These are phyloP conservation scores for Dasysyrphus albostriatus DNA, from an alignment of 2,888 invertebrate species.

Conservation along the genomic window DNA sequence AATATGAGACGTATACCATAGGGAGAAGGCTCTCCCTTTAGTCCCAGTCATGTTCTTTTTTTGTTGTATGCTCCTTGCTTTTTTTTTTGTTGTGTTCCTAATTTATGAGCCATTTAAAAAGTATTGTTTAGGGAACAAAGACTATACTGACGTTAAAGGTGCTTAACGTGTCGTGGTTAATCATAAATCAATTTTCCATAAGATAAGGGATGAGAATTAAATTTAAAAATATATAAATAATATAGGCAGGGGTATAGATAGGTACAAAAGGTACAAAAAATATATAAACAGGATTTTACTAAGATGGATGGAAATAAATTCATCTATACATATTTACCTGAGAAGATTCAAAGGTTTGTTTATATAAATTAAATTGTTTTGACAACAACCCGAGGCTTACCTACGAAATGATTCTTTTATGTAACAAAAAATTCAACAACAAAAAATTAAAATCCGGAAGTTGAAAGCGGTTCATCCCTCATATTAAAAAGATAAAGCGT, in stretches of 20 bases:
- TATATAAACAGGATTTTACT: slow-evolving; percentile 38
- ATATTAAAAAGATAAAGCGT: slow-evolving; percentile 13
- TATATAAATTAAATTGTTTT: slow-evolving; percentile 53
- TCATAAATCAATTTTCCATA: slow-evolving; percentile 72
- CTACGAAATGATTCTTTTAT: slow-evolving; percentile 28
- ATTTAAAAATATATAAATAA: not conserved
- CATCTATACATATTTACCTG: slow-evolving; percentile 10
- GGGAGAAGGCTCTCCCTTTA: slow-evolving; percentile 15
- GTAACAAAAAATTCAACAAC: too few relatives aligned
- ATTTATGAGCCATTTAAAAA: slow-evolving; percentile 59
- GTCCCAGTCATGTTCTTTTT: not conserved
- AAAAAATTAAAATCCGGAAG: slow-evolving; percentile 51
- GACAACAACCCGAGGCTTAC: slow-evolving; percentile 48
- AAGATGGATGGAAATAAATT: slow-evolving; percentile 18
- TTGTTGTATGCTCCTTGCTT: not conserved
- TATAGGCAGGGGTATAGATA: not conserved
- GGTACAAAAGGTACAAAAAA: not conserved
- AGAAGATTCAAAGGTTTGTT: not conserved
- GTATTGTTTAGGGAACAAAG: slow-evolving; percentile 44
- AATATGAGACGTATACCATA: slow-evolving; percentile 11
- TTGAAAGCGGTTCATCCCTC: slow-evolving; percentile 55
- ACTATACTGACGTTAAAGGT: slow-evolving; percentile 60
- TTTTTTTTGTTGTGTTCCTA: slow-evolving; percentile 51
- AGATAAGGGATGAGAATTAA: slow-evolving; percentile 28
- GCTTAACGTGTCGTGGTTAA: slow-evolving; percentile 73